These are phyloP conservation scores for Clinocottus analis DNA, from an alignment of 2,113 vertebrate genomes.

Conservation along the genomic window DNA sequence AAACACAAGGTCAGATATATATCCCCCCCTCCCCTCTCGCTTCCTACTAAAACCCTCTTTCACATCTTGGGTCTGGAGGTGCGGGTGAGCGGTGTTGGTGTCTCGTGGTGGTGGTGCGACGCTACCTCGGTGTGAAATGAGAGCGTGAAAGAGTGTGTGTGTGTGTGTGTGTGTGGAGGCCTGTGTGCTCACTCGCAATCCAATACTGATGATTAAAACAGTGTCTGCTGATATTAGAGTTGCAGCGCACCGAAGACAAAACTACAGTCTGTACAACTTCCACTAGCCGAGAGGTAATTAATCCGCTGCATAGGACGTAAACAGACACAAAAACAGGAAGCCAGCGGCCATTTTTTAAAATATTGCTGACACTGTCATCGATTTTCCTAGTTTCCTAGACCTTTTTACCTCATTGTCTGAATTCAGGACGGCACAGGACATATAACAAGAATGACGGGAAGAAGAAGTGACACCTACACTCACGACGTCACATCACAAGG, in stretches of 20 bases:
- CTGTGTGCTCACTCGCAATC: conserved; percentile 13
- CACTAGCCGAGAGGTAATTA: neutral
- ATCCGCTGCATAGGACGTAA: neutral
- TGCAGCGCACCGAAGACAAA: neutral
- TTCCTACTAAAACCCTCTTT: neutral
- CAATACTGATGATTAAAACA: neutral
- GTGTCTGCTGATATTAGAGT: conserved; percentile 1
- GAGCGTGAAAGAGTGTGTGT: conserved; percentile 28
- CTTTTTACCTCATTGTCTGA: conserved; percentile 26
- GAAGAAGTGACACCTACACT: conserved; percentile 86
- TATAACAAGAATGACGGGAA: conserved; percentile 89
- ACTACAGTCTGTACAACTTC: conserved; percentile 1
- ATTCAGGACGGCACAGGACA: conserved; percentile 89
- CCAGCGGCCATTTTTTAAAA: neutral
- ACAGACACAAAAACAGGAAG: neutral
- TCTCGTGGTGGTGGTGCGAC: conserved; percentile 33
- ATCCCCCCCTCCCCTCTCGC: conserved; percentile 12
- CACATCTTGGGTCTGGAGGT: neutral
- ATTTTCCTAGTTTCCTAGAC: conserved; percentile 1
- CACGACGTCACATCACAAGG: conserved; percentile 91
- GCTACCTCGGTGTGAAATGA: conserved; percentile 34
- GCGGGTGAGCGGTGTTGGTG: conserved; percentile 31
- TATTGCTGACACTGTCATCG: neutral
- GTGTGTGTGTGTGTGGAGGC: conserved; percentile 29
- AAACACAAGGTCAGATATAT: conserved; percentile 50